phyloP scores from a whole-genome alignment of 2,113 vertebrate genomes.

The Morone chrysops region DNA sequence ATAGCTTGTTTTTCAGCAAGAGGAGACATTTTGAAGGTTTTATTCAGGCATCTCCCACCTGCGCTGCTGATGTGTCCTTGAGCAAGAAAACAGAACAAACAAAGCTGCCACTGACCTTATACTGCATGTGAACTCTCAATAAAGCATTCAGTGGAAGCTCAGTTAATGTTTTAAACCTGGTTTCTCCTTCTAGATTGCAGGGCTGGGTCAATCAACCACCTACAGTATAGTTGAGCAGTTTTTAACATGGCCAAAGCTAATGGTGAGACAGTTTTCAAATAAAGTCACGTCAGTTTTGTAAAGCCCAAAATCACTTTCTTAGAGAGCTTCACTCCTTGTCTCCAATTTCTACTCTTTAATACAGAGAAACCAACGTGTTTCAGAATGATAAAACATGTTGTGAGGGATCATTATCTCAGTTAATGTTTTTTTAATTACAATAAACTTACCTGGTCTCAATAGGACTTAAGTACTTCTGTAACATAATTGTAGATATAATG shows the following conservation, averaged over 20 bases:
- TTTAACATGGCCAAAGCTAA: no score
- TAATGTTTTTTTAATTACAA: not conserved
- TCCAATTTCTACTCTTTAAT: no score
- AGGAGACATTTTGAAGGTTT: not conserved
- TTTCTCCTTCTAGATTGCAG: no score
- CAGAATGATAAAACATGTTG: not conserved
- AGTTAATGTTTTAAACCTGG: not conserved
- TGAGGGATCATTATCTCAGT: not conserved
- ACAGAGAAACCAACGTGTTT: not conserved
- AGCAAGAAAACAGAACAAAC: conserved; percentile 1
- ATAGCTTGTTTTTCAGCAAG: not conserved
- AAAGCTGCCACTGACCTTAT: not conserved
- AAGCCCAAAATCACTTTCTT: no score
- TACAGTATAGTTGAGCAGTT: no score
- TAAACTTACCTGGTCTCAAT: not conserved
- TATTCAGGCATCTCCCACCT: not conserved
- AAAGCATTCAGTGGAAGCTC: not conserved
- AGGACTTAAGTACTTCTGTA: no score
- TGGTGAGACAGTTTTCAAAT: no score
- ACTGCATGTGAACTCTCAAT: not conserved
- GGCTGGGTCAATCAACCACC: no score
- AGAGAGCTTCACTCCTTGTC: no score
- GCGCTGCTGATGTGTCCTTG: not conserved
- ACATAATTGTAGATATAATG: not conserved
- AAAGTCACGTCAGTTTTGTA: no score